Conservation (phyloP, 2,888 invertebrate genomes). For the Pachycephus smyrnensis region DNA sequence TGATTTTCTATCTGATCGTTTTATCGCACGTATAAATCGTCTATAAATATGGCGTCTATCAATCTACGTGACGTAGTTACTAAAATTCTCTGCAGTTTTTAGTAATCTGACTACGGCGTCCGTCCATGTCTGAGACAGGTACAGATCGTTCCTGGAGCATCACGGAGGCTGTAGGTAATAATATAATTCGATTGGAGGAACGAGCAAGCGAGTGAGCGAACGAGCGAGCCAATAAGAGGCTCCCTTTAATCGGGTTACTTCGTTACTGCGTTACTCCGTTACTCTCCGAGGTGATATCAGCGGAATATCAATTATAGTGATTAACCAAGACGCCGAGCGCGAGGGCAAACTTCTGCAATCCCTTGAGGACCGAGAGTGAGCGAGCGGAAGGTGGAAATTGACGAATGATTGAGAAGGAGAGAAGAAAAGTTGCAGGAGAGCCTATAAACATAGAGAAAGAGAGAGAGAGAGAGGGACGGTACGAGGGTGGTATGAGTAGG, state of each 20-base stretch:
- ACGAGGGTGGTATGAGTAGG: constrained; percentile 19
- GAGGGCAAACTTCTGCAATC: constrained; percentile 46
- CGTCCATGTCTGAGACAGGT: neutral
- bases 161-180: constrained; percentile 46
- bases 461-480: constrained; percentile 21
- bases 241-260: constrained; percentile 62
- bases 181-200: constrained; percentile 61
- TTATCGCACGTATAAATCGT: neutral
- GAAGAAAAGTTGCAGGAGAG: neutral
- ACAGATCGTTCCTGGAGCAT: neutral
- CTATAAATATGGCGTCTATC: neutral
- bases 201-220: constrained; percentile 38
- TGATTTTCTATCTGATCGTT: neutral
- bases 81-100: neutral
- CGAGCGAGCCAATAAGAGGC: constrained; percentile 60
- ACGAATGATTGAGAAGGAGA: constrained; percentile 25
- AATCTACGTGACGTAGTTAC: neutral
- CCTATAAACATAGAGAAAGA: constrained; percentile 5
- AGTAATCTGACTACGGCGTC: neutral
- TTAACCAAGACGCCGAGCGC: constrained; percentile 62
- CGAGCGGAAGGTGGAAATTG: neutral
- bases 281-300: constrained; percentile 62
- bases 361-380: neutral
- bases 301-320: constrained; percentile 68
- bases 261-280: constrained; percentile 64